Conservation (phyloP, 1,140 invertebrate genomes). For the Reticulitermes speratus region DNA sequence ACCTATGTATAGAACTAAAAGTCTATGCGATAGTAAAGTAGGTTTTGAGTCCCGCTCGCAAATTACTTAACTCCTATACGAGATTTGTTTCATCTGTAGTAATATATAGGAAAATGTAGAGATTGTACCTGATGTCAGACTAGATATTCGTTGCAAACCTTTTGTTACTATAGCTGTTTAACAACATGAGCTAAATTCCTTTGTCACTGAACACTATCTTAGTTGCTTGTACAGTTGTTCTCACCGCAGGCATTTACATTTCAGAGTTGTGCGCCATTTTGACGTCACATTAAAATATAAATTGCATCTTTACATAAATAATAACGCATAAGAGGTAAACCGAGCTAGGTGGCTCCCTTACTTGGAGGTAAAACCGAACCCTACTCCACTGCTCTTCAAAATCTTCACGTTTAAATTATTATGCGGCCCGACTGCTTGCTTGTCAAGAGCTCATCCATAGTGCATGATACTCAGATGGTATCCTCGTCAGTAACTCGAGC, state of each 20-base stretch:
- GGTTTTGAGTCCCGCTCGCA: too few relatives aligned
- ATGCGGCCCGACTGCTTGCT: background rate
- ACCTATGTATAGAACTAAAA: too few relatives aligned
- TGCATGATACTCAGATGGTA: background rate
- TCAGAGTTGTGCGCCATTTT: background rate
- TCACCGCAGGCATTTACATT: background rate
- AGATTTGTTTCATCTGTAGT: too few relatives aligned
- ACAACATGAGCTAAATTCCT: too few relatives aligned
- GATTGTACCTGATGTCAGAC: too few relatives aligned
- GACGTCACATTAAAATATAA: constrained; percentile 17
- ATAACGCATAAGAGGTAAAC: background rate
- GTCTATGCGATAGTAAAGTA: too few relatives aligned
- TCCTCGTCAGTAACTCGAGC: too few relatives aligned
- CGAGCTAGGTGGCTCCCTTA: background rate
- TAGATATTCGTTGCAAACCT: too few relatives aligned
- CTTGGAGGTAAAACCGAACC: background rate
- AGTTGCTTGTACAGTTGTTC: background rate
- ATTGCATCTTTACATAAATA: constrained; percentile 9
- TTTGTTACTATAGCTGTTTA: too few relatives aligned
- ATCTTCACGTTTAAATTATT: background rate
- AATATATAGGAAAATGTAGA: too few relatives aligned
- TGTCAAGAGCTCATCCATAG: background rate
- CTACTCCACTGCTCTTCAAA: background rate
- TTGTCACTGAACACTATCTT: background rate
- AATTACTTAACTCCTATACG: too few relatives aligned